Base-by-base conservation (phyloP, 2,797 vertebrate species). In the Hyperoplus immaculatus region DNA sequence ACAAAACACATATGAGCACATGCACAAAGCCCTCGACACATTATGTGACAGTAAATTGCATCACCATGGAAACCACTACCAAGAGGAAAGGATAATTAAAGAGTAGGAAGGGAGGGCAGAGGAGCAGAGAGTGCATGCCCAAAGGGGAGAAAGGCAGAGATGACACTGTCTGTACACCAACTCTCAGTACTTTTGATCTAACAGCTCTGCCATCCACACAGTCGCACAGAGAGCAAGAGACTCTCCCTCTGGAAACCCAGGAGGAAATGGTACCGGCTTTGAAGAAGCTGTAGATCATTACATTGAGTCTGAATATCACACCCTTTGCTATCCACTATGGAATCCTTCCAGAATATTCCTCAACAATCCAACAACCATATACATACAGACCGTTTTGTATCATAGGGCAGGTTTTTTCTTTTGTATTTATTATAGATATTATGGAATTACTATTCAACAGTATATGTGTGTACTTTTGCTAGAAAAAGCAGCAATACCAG, bases 51-150 rank as follows among this genome's bases (percentile, higher is more conserved):
- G 82, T 81, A 89, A 93, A 92, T 75, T 79, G 78, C 74, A 88
- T 95, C 91, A 87, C 94, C 93, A 95, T 94, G 93, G 94, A 89
- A 94, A 95, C 94, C 72, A 86, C 85, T 88, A 92, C 84, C 80
- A 84, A 78, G 82, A 88, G 86, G 87, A 88, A 86, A 77, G 75
- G 73, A 69, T 85, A 80, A 86, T 77, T 79, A 91, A 83, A 93
- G 81, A 80, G 71, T 29, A 16, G 41, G 72, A 82, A 64, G 51
- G 69, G 67, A 83, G 74, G 77, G 5, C 39, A 70, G 66, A 66
- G 70, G 61, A 81, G 72, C 46, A 82, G 49, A 89, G 72, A 75
- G 29, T 29, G 29, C 29, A 29, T 29, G 29, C 29, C 29, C 29
- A 29, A 69, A 83, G 74, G 77, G 5, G 41, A 70, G 66, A 66